phyloP scores from a whole-genome alignment of 2,888 invertebrate genomes.

The Dicyrtoma fusca region DNA sequence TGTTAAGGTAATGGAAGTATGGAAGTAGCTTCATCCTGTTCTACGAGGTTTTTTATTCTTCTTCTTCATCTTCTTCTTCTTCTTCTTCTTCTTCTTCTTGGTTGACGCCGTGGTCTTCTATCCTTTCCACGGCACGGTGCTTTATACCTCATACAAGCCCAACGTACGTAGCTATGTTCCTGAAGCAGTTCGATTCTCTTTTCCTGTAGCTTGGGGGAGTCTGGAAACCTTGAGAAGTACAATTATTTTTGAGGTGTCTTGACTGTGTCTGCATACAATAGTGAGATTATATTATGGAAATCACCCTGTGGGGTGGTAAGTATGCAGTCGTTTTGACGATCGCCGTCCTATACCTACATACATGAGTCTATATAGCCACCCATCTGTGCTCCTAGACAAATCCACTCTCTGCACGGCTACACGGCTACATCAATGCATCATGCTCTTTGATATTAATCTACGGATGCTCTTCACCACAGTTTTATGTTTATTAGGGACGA shows the following conservation, averaged over 20 bases:
- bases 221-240: conserved; percentile 32
- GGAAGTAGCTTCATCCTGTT: conserved; percentile 24
- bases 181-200: background rate
- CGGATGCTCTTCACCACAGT: too few species aligned
- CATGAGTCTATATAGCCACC: too few species aligned
- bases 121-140: background rate
- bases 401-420: too few species aligned
- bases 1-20: conserved; percentile 26
- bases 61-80: background rate
- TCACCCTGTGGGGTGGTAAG: conserved; percentile 21
- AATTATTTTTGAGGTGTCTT: conserved; percentile 28
- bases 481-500: too few species aligned
- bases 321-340: too few species aligned
- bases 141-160: background rate
- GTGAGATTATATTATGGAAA: conserved; percentile 19
- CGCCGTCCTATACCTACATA: too few species aligned
- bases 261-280: conserved; percentile 21
- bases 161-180: too few species aligned
- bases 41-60: conserved; percentile 8
- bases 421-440: too few species aligned
- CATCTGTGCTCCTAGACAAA: too few species aligned
- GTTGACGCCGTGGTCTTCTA: background rate
- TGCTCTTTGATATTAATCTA: too few species aligned
- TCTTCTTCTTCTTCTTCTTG: background rate
- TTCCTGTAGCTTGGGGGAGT: conserved; percentile 31